Percentiles rank a stretch among this genome's conserved stretches.
Conservation (phyloP, 1,140 invertebrate species). For the Meteorus sp. region DNA sequence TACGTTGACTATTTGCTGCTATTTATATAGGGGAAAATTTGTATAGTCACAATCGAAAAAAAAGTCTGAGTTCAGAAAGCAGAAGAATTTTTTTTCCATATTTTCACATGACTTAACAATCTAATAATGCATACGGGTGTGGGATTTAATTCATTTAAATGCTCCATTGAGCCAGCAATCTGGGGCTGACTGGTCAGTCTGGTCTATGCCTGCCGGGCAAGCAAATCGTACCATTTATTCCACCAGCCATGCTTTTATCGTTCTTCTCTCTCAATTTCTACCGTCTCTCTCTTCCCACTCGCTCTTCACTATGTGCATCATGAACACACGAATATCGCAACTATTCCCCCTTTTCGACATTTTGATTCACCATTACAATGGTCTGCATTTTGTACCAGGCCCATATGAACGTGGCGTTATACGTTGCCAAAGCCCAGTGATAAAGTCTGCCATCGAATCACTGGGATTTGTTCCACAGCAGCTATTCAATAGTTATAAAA, state of each 20-base stretch:
- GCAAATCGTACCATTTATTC: slow-evolving; percentile 20
- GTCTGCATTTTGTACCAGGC: too few relatives aligned
- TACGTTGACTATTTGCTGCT: too few relatives aligned
- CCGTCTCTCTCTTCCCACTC: too few relatives aligned
- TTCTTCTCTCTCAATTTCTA: background rate
- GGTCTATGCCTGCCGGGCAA: background rate
- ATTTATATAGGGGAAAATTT: background rate
- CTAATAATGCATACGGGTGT: slow-evolving; percentile 22
- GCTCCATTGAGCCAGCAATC: slow-evolving; percentile 24
- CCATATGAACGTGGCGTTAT: too few relatives aligned
- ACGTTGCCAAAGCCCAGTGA: too few relatives aligned
- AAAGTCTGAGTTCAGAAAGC: background rate
- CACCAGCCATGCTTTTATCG: background rate
- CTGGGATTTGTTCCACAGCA: too few relatives aligned
- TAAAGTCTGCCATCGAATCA: too few relatives aligned
- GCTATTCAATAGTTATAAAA: too few relatives aligned
- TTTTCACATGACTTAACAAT: slow-evolving; percentile 8
- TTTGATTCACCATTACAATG: slow-evolving; percentile 14
- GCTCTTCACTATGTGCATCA: too few relatives aligned
- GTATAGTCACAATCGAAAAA: background rate
- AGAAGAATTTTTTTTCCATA: slow-evolving; percentile 6
- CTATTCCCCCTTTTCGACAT: slow-evolving; percentile 12
- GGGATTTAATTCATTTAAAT: slow-evolving; percentile 30
- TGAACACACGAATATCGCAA: too few relatives aligned
- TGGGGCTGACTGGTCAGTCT: slow-evolving; percentile 20